Evolutionary conservation across 2,797 vertebrate species (phyloP).

Genomic region (Danio tinwini): DNA sequence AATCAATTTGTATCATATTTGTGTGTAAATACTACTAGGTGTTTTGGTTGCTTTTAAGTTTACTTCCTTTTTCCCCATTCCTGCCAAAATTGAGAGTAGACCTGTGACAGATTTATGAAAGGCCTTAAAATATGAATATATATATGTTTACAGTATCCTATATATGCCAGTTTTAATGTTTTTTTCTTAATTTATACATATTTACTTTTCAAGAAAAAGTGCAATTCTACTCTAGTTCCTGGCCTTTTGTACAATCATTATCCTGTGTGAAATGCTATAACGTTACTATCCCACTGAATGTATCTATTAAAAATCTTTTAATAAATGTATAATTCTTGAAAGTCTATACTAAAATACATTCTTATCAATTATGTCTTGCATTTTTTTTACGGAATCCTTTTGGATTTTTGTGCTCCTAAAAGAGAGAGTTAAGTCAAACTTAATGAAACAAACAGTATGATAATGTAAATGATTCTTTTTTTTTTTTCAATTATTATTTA

Average conservation of each 20-base stretch:
- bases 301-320: conserved; percentile 2
- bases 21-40: conserved; percentile 46
- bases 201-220: conserved; percentile 13
- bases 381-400: background rate
- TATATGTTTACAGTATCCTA: conserved; percentile 30
- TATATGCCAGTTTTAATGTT: conserved; percentile 31
- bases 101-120: background rate
- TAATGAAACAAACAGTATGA: background rate
- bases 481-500: no score
- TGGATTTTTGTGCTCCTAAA: background rate
- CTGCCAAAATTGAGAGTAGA: background rate
- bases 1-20: conserved; percentile 44
- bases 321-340: conserved; percentile 9
- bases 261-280: background rate
- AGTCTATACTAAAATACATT: background rate
- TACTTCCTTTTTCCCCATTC: background rate
- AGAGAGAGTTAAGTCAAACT: background rate
- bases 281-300: conserved; percentile 1
- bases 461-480: background rate
- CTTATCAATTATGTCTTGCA: background rate
- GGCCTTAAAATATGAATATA: background rate
- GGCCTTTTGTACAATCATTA: background rate
- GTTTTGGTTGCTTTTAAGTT: conserved; percentile 1
- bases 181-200: conserved; percentile 46
- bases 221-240: conserved; percentile 15